Conservation (phyloP, 2,888 invertebrate genomes). For the Panzeria rudis region DNA sequence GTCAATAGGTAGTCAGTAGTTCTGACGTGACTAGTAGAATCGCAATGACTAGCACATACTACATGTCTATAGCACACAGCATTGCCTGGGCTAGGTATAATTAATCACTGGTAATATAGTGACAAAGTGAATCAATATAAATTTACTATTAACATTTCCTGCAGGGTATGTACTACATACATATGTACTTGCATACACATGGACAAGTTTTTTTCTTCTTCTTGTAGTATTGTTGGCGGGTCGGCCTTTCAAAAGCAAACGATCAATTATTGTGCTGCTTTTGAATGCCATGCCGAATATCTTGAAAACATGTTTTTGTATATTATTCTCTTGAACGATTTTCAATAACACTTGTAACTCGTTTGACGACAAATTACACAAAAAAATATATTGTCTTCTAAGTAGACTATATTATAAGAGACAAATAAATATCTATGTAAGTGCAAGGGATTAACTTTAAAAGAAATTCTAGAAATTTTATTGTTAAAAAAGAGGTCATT, state of each 20-base stretch:
- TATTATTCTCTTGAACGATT: slow-evolving; percentile 35
- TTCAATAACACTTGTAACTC: slow-evolving; percentile 37
- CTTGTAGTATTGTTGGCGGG: slow-evolving; percentile 73
- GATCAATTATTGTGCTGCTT: slow-evolving; percentile 74
- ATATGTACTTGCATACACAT: not conserved
- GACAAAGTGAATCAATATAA: no score
- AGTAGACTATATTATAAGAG: not conserved
- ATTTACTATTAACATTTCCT: no score
- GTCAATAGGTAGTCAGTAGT: no score
- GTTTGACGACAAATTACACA: slow-evolving; percentile 30
- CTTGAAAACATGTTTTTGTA: slow-evolving; percentile 70
- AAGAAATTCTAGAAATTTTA: no score
- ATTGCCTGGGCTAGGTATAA: no score
- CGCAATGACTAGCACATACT: no score
- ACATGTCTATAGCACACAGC: no score
- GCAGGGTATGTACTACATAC: no score
- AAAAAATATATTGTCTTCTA: not conserved
- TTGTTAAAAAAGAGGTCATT: no score
- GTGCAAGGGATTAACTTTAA: no score
- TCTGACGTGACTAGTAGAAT: no score
- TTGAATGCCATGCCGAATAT: slow-evolving; percentile 71
- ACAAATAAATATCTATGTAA: not conserved
- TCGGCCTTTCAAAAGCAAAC: slow-evolving; percentile 73
- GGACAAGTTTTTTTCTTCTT: slow-evolving; percentile 55
- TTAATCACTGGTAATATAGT: no score